Percentiles rank a stretch among this genome's conserved stretches.
phyloP scores from a whole-genome alignment of 2,797 vertebrate species.

The Onychomys arenicola region DNA sequence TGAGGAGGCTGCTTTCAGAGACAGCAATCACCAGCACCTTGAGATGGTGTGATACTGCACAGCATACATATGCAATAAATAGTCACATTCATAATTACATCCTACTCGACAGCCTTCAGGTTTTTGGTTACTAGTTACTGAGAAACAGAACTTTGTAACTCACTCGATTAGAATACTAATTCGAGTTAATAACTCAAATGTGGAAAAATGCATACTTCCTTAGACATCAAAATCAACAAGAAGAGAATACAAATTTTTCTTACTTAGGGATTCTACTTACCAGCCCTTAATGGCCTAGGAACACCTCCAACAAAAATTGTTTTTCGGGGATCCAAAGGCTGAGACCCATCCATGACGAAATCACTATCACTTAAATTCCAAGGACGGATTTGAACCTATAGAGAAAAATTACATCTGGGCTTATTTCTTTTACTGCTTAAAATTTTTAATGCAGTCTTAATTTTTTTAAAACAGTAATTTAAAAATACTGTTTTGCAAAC shows the following conservation, averaged over 20 bases:
- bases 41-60: neutral
- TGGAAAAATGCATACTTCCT: neutral
- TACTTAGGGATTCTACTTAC: constrained; percentile 86
- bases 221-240: constrained; percentile 33
- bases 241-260: neutral
- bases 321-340: constrained; percentile 98
- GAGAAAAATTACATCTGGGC: constrained; percentile 22
- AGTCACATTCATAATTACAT: neutral
- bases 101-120: neutral
- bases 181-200: neutral
- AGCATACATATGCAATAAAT: neutral
- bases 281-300: constrained; percentile 96
- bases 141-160: neutral
- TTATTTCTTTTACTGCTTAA: constrained; percentile 38
- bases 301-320: constrained; percentile 99
- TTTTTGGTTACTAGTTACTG: neutral
- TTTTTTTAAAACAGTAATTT: constrained; percentile 66
- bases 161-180: neutral
- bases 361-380: constrained; percentile 99
- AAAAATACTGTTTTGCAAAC: constrained; percentile 75
- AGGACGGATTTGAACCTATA: constrained; percentile 98
- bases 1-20: neutral
- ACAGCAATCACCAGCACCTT: neutral
- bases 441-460: neutral
- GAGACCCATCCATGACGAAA: constrained; percentile 99